phyloP scores from a whole-genome alignment of 2,113 vertebrate genomes.

The Ammodytes dubius region DNA sequence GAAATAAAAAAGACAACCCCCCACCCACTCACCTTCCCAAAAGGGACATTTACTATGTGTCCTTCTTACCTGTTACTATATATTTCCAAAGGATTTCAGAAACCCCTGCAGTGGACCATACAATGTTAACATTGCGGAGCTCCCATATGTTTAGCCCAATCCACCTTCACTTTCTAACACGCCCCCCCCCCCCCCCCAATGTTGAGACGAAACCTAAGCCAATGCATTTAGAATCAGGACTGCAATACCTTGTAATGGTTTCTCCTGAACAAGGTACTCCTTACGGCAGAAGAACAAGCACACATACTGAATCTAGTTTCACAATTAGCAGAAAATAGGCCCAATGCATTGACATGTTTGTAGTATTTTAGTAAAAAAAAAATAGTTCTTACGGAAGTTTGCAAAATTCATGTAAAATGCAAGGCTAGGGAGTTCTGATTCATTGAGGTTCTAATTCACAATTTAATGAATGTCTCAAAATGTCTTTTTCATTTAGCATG shows the following conservation, averaged over 20 bases:
- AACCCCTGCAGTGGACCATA: too few relatives aligned
- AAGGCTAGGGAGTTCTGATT: conserved; percentile 31
- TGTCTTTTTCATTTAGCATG: conserved; percentile 16
- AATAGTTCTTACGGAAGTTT: neutral
- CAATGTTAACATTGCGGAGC: too few relatives aligned
- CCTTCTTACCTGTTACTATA: too few relatives aligned
- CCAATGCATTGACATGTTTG: neutral
- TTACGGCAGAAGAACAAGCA: neutral
- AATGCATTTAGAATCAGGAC: neutral
- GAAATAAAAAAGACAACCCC: too few relatives aligned
- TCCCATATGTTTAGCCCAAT: too few relatives aligned
- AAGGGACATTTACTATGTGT: too few relatives aligned
- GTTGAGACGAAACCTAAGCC: conserved; percentile 25
- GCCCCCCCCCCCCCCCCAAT: too few relatives aligned
- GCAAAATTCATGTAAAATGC: conserved; percentile 63
- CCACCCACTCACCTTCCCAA: too few relatives aligned
- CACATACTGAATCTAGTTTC: neutral
- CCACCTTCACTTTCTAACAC: too few relatives aligned
- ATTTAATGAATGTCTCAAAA: conserved; percentile 59
- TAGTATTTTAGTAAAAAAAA: conserved; percentile 29
- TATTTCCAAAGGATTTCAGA: too few relatives aligned
- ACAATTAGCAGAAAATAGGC: neutral
- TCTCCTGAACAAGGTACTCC: neutral
- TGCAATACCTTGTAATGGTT: neutral
- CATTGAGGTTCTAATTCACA: conserved; percentile 38